These are phyloP conservation scores for Stenichneumon culpator DNA, from an alignment of 2,888 invertebrate genomes.

Conservation along the genomic window DNA sequence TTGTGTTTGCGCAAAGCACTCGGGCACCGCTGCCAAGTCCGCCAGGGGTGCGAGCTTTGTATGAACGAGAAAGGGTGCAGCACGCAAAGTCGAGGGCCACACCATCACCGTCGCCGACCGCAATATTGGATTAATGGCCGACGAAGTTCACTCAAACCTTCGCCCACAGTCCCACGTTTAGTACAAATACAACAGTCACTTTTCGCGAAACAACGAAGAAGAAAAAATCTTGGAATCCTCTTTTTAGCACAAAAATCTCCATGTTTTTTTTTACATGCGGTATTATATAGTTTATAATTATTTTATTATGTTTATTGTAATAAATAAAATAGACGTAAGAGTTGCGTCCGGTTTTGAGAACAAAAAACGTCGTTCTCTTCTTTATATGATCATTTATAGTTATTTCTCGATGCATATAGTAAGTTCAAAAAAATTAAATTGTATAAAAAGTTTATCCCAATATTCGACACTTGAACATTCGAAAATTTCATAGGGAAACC, in stretches of 20 bases:
- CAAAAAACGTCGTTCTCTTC: too few species aligned
- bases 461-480: too few species aligned
- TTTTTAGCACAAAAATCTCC: not conserved
- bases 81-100: conserved; percentile 78
- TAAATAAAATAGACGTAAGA: too few species aligned
- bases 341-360: too few species aligned
- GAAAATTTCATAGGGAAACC: not conserved
- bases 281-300: not conserved
- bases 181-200: not conserved
- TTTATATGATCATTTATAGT: too few species aligned
- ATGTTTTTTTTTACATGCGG: not conserved
- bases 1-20: conserved; percentile 14
- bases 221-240: not conserved
- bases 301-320: too few species aligned
- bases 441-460: too few species aligned
- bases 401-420: too few species aligned
- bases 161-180: not conserved
- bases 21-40: not conserved
- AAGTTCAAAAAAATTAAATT: too few species aligned
- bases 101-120: conserved; percentile 72
- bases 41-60: conserved; percentile 1
- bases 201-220: not conserved
- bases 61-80: conserved; percentile 64
- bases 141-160: conserved; percentile 73
- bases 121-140: conserved; percentile 82